Evolutionary conservation across 2,113 vertebrate species (phyloP).

Genomic region (Balaeniceps rex): DNA sequence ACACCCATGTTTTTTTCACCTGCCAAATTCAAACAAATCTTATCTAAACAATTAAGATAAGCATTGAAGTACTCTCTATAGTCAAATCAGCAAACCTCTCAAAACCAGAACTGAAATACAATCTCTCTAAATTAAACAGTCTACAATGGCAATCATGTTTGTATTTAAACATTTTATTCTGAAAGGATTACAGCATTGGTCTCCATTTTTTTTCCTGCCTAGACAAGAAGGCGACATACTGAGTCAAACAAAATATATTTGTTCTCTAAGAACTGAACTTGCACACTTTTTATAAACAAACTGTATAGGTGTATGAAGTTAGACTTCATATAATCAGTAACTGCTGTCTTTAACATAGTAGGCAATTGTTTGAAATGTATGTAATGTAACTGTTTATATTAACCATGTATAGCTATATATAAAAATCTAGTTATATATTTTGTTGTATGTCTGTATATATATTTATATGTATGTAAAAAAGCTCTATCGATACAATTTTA

Average conservation of each 20-base stretch:
- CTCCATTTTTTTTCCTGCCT: slow-evolving; percentile 78
- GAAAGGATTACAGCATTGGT: slow-evolving; percentile 83
- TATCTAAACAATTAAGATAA: slow-evolving; percentile 79
- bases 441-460: neutral
- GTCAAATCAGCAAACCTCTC: slow-evolving; percentile 74
- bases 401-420: neutral
- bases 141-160: slow-evolving; percentile 83
- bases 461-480: neutral
- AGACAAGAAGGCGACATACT: slow-evolving; percentile 89
- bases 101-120: slow-evolving; percentile 79
- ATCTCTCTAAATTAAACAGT: slow-evolving; percentile 84
- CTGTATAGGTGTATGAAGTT: slow-evolving; percentile 65
- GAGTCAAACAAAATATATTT: slow-evolving; percentile 77
- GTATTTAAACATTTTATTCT: slow-evolving; percentile 92
- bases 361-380: slow-evolving; percentile 57
- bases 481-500: neutral
- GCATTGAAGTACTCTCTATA: slow-evolving; percentile 54
- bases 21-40: slow-evolving; percentile 73
- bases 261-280: slow-evolving; percentile 72
- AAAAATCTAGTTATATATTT: neutral
- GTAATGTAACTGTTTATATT: slow-evolving; percentile 45
- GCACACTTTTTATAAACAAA: slow-evolving; percentile 69
- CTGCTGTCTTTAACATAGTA: slow-evolving; percentile 60
- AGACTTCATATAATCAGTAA: slow-evolving; percentile 66
- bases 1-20: slow-evolving; percentile 73